phyloP scores from a whole-genome alignment of 2,888 invertebrate genomes.

The Gnatocerus cornutus region DNA sequence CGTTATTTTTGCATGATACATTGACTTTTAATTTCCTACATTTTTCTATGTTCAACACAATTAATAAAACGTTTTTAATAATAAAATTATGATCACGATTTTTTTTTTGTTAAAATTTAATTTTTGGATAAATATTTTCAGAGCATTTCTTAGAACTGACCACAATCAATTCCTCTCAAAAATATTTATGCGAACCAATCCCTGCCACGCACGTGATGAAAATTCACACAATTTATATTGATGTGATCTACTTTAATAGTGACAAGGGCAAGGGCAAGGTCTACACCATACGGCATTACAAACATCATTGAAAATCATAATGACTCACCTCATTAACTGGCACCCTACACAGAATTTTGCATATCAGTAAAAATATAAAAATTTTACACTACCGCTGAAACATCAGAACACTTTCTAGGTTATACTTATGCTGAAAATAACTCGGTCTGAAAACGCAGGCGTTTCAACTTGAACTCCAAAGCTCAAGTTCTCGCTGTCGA shows the following conservation, averaged over 20 bases:
- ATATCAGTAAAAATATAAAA: neutral
- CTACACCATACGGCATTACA: neutral
- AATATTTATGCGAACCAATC: too few relatives aligned
- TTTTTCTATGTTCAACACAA: too few relatives aligned
- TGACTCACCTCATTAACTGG: slow-evolving; percentile 4
- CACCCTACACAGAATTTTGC: neutral
- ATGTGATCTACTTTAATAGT: neutral
- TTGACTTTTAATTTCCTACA: too few relatives aligned
- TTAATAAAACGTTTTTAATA: too few relatives aligned
- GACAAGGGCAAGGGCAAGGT: neutral
- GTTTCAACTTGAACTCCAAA: slow-evolving; percentile 10
- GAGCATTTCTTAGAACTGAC: too few relatives aligned
- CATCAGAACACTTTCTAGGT: slow-evolving; percentile 12
- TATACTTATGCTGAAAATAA: slow-evolving; percentile 18
- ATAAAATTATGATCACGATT: too few relatives aligned
- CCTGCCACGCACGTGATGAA: neutral
- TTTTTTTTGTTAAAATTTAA: too few relatives aligned
- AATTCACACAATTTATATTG: slow-evolving; percentile 2
- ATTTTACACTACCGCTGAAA: slow-evolving; percentile 18
- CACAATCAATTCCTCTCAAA: too few relatives aligned
- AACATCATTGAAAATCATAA: neutral
- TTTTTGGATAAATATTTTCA: too few relatives aligned
- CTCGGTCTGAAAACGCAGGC: slow-evolving; percentile 27
- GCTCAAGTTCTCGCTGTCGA: neutral
- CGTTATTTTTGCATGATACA: too few relatives aligned